These are phyloP conservation scores for Petrosia ficiformis DNA, from an alignment of 37 sponge, comb jelly and placozoan species.

Conservation along the genomic window DNA sequence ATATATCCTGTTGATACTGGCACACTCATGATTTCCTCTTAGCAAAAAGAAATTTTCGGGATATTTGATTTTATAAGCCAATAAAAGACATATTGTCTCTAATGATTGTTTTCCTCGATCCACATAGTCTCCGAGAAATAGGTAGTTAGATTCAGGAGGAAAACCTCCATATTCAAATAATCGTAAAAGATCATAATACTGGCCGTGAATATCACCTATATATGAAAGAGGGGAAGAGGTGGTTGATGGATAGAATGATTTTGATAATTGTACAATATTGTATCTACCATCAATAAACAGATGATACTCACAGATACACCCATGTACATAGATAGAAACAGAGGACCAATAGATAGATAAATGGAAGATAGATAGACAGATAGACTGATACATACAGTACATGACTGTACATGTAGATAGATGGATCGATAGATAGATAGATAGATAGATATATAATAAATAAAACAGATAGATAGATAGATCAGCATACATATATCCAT, in stretches of 20 bases:
- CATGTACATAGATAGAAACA: too few relatives aligned
- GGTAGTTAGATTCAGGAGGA: constrained; percentile 94
- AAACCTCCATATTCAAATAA: constrained; percentile 96
- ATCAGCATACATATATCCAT: too few relatives aligned
- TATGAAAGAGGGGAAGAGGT: background rate
- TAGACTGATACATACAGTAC: too few relatives aligned
- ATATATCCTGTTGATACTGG: constrained; percentile 98
- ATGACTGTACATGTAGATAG: too few relatives aligned
- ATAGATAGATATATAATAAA: too few relatives aligned
- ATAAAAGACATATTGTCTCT: constrained; percentile 94
- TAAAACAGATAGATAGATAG: too few relatives aligned
- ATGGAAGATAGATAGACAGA: too few relatives aligned
- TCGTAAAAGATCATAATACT: constrained; percentile 91
- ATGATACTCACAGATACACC: background rate
- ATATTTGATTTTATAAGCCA: constrained; percentile 99
- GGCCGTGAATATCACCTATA: constrained; percentile 93
- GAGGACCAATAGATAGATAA: too few relatives aligned
- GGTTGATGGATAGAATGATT: too few relatives aligned
- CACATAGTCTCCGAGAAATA: constrained; percentile 94
- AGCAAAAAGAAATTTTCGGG: constrained; percentile 99
- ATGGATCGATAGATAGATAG: too few relatives aligned
- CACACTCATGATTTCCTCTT: constrained; percentile 99
- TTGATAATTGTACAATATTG: background rate
- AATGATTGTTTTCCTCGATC: constrained; percentile 94
- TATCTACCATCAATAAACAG: background rate